Percentiles rank a stretch among this genome's conserved stretches.
These are phyloP conservation scores for Corythornis leucogaster DNA, from an alignment of 2,797 vertebrate species.

Conservation along the genomic window DNA sequence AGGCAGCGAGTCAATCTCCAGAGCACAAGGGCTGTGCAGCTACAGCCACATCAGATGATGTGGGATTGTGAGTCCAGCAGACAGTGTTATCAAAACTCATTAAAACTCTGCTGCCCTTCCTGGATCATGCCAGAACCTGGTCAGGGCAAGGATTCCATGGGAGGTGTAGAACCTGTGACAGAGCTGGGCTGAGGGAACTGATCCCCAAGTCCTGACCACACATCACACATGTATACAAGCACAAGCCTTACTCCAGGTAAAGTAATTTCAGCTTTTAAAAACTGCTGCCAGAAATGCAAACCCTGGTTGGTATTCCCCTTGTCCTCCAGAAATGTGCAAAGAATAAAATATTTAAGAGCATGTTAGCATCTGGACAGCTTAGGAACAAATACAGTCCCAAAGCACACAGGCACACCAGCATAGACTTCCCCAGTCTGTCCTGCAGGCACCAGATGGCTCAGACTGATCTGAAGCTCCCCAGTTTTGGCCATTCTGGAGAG, in stretches of 20 bases:
- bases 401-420: background rate
- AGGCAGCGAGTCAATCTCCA: background rate
- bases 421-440: background rate
- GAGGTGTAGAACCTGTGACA: background rate
- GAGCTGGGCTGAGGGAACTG: background rate
- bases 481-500: background rate
- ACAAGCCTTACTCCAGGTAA: background rate
- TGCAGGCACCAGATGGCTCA: background rate
- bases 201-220: background rate
- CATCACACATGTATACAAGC: background rate
- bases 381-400: background rate
- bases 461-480: background rate
- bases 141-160: background rate
- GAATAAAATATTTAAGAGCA: background rate
- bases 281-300: background rate
- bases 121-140: background rate
- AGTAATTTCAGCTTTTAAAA: background rate
- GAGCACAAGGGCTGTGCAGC: background rate
- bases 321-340: background rate
- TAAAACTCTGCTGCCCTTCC: background rate
- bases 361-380: background rate
- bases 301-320: background rate
- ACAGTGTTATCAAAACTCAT: accelerated
- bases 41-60: background rate
- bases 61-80: accelerated